Evolutionary conservation across 2,888 invertebrate species (phyloP), one percentile per base, ranked within the genome.

Genomic region (Scrobipalpa atriplicella): DNA sequence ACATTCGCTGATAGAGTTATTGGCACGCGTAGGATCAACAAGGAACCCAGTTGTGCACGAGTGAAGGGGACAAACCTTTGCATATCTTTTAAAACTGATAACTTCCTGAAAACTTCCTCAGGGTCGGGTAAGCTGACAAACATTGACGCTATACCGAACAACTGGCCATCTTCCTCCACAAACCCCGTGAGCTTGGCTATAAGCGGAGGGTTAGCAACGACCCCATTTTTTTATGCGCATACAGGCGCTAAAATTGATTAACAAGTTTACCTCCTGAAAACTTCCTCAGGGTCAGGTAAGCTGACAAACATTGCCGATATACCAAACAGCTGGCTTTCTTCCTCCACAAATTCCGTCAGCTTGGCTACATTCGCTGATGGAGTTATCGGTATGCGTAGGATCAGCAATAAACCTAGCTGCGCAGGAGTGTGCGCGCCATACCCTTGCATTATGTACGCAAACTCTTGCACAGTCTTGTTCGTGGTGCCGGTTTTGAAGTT

Each of bases 241-340:
- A n/a, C n/a, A n/a, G n/a, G n/a, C n/a, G n/a, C n/a, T n/a, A n/a
- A n/a, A n/a, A n/a, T n/a, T n/a, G n/a, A n/a, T n/a, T n/a, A n/a
- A n/a, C 41, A 41, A 9, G 41, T 41, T 56, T 10, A 91, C 91
- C 91, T 86, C 66, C 75, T 80, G 69, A 79, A 85, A 2, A 90
- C 84, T 70, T 92, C 91, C 52, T 90, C 87, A 1, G 85, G 82
- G 73, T 92, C 91, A 0, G 91, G 84, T 47, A 91, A 73, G 56
- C 83, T 87, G 47, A 92, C 81, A 62, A 81, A 80, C 68, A 91
- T 75, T 0, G 88, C 82, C 0, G 75, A 73, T 11, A 92, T 75
- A 0, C 86, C 86, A 63, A 86, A 91, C 51, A 70, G 71, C 6
- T 63, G 63, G 0, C 80, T 56, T 29, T 88, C 82, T 0, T 78